Base-by-base conservation (phyloP, 2,888 invertebrate genomes). In the Gymnosoma rotundatum region DNA sequence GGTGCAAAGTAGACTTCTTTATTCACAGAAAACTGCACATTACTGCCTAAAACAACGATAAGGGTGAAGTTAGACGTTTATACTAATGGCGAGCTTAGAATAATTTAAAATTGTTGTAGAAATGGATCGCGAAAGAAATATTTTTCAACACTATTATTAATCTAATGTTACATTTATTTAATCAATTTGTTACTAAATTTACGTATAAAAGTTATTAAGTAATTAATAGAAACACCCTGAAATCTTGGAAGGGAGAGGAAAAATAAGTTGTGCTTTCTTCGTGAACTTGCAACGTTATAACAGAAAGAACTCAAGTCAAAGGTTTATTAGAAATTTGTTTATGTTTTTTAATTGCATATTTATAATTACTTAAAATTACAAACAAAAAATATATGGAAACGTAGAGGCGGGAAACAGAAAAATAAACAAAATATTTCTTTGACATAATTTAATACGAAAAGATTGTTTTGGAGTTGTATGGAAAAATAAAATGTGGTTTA, bases 361-460 rank as follows among this genome's bases (percentile, higher is more conserved):
- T 74, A 83, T 79, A 79, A 85, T 83, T 79, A 85, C 85, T 85
- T 85, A 85, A 85, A 76, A 64, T 82, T 85, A 85, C 56, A 83
- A 80, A 85, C 63, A 73, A 80, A 75, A 74, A 78, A 45, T 38
- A 18, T 42, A 60, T 50, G 38, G 16, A 25, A 60, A 56, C 67
- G 45, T 50, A 52, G 48, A 70, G 66, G 32, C 52, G 69, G 25
- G 70, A 7, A 16, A 76, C 48, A 66, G 25, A 56, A 78, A n/a
- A 73, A 76, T 52, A 67, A 79, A 64, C 9, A 48, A 72, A 66
- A 66, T 73, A 52, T 56, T 54, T 81, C 18, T 78, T 78, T 81
- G 60, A 84, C 75, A 75, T 73, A 73, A 83, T 82, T 84, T 85
- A 88, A 88, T 75, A 87, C 83, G 36, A 72, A 74, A 75, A 54